These are phyloP conservation scores for Cantharis lateralis DNA, from an alignment of 2,888 invertebrate genomes.

Conservation along the genomic window DNA sequence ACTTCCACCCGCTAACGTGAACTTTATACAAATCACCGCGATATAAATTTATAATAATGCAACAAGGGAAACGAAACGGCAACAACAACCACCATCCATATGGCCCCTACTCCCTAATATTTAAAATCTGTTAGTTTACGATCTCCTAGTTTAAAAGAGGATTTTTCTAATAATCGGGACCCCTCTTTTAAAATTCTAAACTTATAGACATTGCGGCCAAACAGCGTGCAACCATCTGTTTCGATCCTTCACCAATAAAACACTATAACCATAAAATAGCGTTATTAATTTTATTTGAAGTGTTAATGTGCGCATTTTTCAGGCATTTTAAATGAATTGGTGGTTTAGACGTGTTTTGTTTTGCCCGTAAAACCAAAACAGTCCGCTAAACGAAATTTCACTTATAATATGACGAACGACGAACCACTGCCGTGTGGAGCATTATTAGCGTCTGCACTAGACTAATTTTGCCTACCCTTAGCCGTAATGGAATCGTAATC, in stretches of 20 bases:
- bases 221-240: conserved; percentile 42
- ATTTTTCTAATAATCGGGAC: conserved; percentile 36
- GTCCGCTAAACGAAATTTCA: conserved; percentile 15
- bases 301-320: conserved; percentile 39
- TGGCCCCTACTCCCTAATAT: conserved; percentile 36
- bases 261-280: conserved; percentile 37
- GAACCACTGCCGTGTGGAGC: conserved; percentile 46
- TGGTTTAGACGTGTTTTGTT: conserved; percentile 21
- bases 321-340: conserved; percentile 21
- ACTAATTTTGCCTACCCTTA: conserved; percentile 36
- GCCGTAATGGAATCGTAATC: conserved; percentile 35
- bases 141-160: conserved; percentile 33
- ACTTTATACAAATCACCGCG: conserved; percentile 47
- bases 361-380: conserved; percentile 25
- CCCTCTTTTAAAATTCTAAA: conserved; percentile 38
- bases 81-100: conserved; percentile 32
- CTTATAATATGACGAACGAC: conserved; percentile 9
- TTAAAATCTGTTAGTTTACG: conserved; percentile 43
- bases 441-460: conserved; percentile 45
- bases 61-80: conserved; percentile 8
- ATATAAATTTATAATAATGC: conserved; percentile 42
- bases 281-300: conserved; percentile 42
- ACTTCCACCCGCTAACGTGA: conserved; percentile 47
- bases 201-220: conserved; percentile 33
- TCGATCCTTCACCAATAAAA: conserved; percentile 29